A percentile compares a stretch with the other conserved stretches of the same genome.
These are phyloP conservation scores for Siphlonurus alternatus DNA, from an alignment of 2,888 invertebrate species.

Conservation along the genomic window DNA sequence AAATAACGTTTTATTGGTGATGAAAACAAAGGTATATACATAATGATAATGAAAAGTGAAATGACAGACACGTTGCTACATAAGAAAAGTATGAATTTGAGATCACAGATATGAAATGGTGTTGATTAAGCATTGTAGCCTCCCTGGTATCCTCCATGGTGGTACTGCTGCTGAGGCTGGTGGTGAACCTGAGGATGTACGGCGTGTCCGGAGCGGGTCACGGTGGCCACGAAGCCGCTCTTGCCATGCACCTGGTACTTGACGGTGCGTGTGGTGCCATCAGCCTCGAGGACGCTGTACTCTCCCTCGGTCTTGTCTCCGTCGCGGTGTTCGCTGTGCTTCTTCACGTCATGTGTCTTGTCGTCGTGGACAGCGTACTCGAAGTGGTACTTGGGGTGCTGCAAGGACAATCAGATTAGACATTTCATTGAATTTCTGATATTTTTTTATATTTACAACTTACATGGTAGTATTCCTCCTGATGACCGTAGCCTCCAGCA, in stretches of 20 bases:
- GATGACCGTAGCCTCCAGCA: background rate
- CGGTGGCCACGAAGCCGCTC: slow-evolving; percentile 2
- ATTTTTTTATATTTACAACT: background rate
- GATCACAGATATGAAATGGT: too few relatives aligned
- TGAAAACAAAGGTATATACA: too few relatives aligned
- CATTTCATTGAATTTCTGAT: background rate
- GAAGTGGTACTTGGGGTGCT: slow-evolving; percentile 2
- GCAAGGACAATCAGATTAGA: background rate
- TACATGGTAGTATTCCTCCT: background rate
- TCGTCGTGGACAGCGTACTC: slow-evolving; percentile 1
- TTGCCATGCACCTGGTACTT: slow-evolving; percentile 1
- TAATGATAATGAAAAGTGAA: too few relatives aligned
- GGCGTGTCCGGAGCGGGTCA: background rate
- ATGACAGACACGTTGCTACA: too few relatives aligned
- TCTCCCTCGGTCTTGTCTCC: slow-evolving; percentile 2
- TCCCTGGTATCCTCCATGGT: background rate
- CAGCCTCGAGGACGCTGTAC: background rate
- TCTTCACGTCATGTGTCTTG: background rate
- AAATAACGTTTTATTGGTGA: too few relatives aligned
- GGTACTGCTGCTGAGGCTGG: background rate
- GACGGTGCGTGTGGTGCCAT: slow-evolving; percentile 2
- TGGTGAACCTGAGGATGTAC: background rate
- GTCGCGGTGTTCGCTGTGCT: background rate
- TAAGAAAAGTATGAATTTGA: too few relatives aligned
- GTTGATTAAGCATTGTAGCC: too few relatives aligned